Conservation (phyloP, 2,113 vertebrate genomes). For the Odontophorus gujanensis region DNA sequence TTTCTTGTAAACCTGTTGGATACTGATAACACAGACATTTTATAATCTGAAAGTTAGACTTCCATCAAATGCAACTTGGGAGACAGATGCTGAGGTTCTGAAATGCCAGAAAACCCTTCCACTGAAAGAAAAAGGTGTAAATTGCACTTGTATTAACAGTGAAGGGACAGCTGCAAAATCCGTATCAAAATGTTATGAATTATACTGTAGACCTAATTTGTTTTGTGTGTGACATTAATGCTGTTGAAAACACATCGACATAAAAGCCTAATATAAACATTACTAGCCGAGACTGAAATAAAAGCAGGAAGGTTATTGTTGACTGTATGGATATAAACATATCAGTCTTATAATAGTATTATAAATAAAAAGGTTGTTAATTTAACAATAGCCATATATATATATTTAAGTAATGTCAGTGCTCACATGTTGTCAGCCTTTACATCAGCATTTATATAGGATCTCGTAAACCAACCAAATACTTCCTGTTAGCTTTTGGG, state of each 20-base stretch:
- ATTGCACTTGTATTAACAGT: not conserved
- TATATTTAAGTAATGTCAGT: conserved; percentile 61
- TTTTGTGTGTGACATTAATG: conserved; percentile 17
- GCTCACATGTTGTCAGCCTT: conserved; percentile 48
- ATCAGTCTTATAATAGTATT: conserved; percentile 71
- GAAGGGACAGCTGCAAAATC: not conserved
- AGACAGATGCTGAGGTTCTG: conserved; percentile 24
- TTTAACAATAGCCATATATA: conserved; percentile 67
- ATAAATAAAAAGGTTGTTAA: conserved; percentile 77
- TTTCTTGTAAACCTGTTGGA: conserved; percentile 58
- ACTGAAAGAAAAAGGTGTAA: not conserved
- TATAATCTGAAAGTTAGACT: conserved; percentile 46
- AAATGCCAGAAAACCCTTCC: conserved; percentile 12
- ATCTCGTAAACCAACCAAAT: conserved; percentile 60
- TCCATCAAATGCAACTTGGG: conserved; percentile 20
- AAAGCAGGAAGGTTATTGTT: conserved; percentile 61
- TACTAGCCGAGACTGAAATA: conserved; percentile 53
- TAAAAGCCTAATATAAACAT: conserved; percentile 61
- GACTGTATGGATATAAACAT: conserved; percentile 71
- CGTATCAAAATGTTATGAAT: conserved; percentile 5
- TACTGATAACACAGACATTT: conserved; percentile 37
- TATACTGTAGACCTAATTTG: not conserved
- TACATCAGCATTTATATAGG: conserved; percentile 69
- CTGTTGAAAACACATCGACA: conserved; percentile 19
- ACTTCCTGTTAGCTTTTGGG: conserved; percentile 54